These are phyloP conservation scores for Kryptolebias marmoratus DNA, from an alignment of 2,113 vertebrate genomes.

Conservation along the genomic window DNA sequence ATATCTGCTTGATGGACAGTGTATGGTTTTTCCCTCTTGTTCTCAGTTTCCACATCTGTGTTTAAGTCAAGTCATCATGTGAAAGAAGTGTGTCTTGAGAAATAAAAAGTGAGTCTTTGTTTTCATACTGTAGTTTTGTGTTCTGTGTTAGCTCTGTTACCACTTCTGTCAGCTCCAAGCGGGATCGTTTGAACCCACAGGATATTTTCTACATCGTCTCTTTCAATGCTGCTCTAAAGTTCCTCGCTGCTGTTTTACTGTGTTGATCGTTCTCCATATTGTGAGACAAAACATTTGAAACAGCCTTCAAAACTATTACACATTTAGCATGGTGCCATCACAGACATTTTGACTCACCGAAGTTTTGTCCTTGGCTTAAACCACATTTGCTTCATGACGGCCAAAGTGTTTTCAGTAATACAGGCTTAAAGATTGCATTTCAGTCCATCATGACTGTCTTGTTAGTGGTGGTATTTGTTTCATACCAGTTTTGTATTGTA, in stretches of 20 bases:
- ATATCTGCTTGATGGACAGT: too few relatives aligned
- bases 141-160: slow-evolving; percentile 43
- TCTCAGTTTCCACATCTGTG: slow-evolving; percentile 33
- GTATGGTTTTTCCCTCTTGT: too few relatives aligned
- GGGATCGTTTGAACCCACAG: slow-evolving; percentile 59
- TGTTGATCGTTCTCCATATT: slow-evolving; percentile 40
- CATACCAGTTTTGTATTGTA: slow-evolving; percentile 72
- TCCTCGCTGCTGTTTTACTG: slow-evolving; percentile 42
- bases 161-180: slow-evolving; percentile 45
- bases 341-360: slow-evolving; percentile 52
- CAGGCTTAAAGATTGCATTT: slow-evolving; percentile 36
- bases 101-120: slow-evolving; percentile 67
- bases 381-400: slow-evolving; percentile 17
- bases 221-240: slow-evolving; percentile 63
- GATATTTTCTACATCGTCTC: slow-evolving; percentile 43
- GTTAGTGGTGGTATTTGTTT: slow-evolving; percentile 57
- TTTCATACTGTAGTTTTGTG: slow-evolving; percentile 56
- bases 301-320: slow-evolving; percentile 25
- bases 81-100: slow-evolving; percentile 59
- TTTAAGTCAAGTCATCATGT: slow-evolving; percentile 54
- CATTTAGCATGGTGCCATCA: slow-evolving; percentile 52
- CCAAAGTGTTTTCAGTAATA: slow-evolving; percentile 31
- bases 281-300: slow-evolving; percentile 38
- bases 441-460: slow-evolving; percentile 31
- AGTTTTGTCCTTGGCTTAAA: slow-evolving; percentile 43